Conservation (phyloP, 2,797 vertebrate species). For the Xerus rutilus region DNA sequence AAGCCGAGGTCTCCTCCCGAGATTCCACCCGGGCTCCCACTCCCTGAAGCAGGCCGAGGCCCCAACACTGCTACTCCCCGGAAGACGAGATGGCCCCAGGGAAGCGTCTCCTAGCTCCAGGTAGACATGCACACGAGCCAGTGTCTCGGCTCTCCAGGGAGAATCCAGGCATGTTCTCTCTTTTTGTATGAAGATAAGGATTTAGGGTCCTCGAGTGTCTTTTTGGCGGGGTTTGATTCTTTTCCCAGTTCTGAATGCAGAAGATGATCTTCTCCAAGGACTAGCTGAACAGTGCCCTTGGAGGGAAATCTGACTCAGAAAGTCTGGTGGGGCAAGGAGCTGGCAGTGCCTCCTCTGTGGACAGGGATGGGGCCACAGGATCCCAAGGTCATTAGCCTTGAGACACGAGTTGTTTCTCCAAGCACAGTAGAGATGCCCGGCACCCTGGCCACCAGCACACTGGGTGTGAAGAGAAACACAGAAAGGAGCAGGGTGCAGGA, state of each 20-base stretch:
- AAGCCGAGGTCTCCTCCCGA: background rate
- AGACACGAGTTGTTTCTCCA: background rate
- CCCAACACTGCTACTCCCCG: background rate
- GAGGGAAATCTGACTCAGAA: background rate
- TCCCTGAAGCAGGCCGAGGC: background rate
- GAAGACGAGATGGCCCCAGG: background rate
- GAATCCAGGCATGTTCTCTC: background rate
- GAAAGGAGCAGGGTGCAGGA: background rate
- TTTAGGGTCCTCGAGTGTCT: background rate
- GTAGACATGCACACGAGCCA: background rate
- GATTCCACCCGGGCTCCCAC: background rate
- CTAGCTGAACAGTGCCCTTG: background rate
- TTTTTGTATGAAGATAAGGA: background rate
- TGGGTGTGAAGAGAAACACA: background rate
- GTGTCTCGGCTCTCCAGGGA: background rate
- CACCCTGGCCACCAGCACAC: background rate
- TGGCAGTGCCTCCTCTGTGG: background rate
- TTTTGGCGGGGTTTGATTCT: background rate
- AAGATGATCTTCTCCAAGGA: constrained; percentile 19
- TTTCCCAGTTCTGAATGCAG: constrained; percentile 34
- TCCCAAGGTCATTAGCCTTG: background rate
- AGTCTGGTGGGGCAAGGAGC: background rate
- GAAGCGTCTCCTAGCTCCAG: background rate
- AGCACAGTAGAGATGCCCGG: constrained; percentile 49
- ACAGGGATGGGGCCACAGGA: background rate